Evolutionary conservation across 2,888 invertebrate genomes (phyloP).

Genomic region (Metacarcinus magister): DNA sequence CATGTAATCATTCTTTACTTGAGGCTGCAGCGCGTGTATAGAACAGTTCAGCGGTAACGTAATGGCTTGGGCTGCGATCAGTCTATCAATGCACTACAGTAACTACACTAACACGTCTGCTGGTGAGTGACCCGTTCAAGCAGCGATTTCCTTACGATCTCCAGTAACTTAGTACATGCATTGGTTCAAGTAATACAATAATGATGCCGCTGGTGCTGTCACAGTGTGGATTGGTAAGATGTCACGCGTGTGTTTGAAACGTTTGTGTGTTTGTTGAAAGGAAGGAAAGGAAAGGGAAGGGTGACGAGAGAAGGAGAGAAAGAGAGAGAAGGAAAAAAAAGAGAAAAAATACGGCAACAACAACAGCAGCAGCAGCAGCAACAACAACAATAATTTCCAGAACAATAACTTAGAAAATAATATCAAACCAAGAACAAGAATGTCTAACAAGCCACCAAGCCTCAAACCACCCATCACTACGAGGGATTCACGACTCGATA

Average conservation of each 20-base stretch:
- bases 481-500: too few relatives aligned
- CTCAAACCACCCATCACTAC: neutral
- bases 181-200: neutral
- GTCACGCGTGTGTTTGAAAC: neutral
- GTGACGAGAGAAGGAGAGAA: neutral
- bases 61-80: neutral
- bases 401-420: too few relatives aligned
- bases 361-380: neutral
- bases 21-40: neutral
- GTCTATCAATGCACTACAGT: too few relatives aligned
- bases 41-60: neutral
- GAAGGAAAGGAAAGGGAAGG: too few relatives aligned
- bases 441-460: too few relatives aligned
- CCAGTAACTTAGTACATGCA: too few relatives aligned
- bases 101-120: too few relatives aligned
- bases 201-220: neutral
- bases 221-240: neutral
- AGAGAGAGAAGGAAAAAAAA: neutral
- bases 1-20: neutral
- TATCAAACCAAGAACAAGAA: too few relatives aligned
- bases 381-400: neutral
- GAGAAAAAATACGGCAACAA: neutral
- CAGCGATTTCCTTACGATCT: too few relatives aligned
- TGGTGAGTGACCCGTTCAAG: too few relatives aligned
- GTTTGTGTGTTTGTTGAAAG: neutral